A percentile compares a stretch with the other conserved stretches of the same genome.
Evolutionary conservation across 2,113 vertebrate species (phyloP).

Genomic region (Hydrochoerus hydrochaeris): DNA sequence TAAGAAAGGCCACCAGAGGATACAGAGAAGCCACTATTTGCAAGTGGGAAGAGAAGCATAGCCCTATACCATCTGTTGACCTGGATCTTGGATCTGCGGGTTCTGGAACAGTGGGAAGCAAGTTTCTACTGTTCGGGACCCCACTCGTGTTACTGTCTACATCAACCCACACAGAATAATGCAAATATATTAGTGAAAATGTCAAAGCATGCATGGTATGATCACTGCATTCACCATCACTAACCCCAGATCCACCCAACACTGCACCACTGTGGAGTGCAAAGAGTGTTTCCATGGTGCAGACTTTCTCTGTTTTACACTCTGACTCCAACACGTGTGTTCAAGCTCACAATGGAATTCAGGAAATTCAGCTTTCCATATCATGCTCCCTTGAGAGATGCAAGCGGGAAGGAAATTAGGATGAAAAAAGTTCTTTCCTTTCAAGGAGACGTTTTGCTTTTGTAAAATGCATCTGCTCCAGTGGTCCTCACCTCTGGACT

Average conservation of each 20-base stretch:
- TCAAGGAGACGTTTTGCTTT: slow-evolving; percentile 17
- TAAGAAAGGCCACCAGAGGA: not conserved
- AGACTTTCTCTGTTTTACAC: slow-evolving; percentile 45
- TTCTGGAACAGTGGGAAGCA: not conserved
- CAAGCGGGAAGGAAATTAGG: slow-evolving; percentile 36
- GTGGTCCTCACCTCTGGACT: not conserved
- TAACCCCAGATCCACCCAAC: not conserved
- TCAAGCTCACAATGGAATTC: slow-evolving; percentile 58
- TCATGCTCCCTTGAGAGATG: not conserved
- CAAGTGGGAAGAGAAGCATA: not conserved
- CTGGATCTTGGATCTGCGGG: not conserved
- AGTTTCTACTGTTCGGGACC: not conserved
- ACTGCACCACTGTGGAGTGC: not conserved
- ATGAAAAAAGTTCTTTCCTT: not conserved
- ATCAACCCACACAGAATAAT: not conserved
- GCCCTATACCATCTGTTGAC: not conserved
- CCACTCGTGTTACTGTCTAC: not conserved
- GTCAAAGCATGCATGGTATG: not conserved
- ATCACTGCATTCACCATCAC: not conserved
- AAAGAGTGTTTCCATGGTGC: not conserved
- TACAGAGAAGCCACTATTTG: not conserved
- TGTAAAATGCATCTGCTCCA: not conserved
- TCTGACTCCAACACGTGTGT: slow-evolving; percentile 36
- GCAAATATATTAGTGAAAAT: not conserved
- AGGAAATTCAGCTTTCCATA: slow-evolving; percentile 49